Base-by-base conservation (phyloP, 1,140 invertebrate genomes). In the Belonocnema kinseyi region DNA sequence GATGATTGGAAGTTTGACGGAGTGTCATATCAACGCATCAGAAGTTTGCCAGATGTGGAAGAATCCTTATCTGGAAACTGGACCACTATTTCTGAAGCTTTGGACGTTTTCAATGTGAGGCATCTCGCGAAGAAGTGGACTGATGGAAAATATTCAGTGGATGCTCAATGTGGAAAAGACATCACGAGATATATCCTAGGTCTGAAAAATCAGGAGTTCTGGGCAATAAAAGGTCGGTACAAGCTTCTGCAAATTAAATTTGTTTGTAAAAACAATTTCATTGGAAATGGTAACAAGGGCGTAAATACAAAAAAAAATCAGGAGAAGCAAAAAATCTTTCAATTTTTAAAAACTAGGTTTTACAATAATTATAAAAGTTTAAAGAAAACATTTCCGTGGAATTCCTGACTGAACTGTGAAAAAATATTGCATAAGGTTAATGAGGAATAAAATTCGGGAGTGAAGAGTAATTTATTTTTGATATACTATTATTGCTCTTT, bases 141-240 rank as follows among this genome's bases (percentile, higher is more conserved):
- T 13, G 84, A 86, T 53, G 87, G 85, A 17, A 85, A 88, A 26
- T 80, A 86, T 7, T 51, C 78, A 1, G 73, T 93, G 0, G 87
- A 85, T 3, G 66, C 46, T 11, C 83, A 89, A 58, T 96, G 95
- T 86, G 87, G 83, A 6, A 91, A 92, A 61, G 93, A 95, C 73
- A 89, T 96, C 86, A 92, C 92, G 61, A 88, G 92, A 26, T 96
- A 95, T 85, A 89, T 96, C 46, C 88, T 92, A 8, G 95, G 93
- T 17, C 87, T 96, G 13, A 89, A 87, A 26, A 92, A 92, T n/a
- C 91, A 92, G 56, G 92, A 93, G 74, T 89, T 94, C 53, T 96
- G 95, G 95, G 95, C 95, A 2, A 88, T 95, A 6, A 96, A 96
- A 92, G 95, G 95, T 96, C 91, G 94, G 93, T 92, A 76, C 78